Percentiles rank a stretch among this genome's conserved stretches.
These are phyloP conservation scores for Tor tambroides DNA, from an alignment of 2,113 vertebrate genomes.

Conservation along the genomic window DNA sequence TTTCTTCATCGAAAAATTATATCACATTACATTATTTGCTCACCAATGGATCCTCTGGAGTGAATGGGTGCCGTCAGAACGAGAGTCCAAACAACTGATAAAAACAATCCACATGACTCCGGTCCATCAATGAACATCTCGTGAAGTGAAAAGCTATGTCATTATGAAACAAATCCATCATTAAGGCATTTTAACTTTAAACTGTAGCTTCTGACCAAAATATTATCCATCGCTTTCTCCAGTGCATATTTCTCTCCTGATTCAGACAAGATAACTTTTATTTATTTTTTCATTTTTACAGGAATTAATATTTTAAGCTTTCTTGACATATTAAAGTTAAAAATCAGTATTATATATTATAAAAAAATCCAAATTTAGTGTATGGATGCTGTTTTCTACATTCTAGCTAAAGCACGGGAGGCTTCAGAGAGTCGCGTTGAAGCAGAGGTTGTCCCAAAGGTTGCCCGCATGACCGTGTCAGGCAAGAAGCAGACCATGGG, in stretches of 20 bases:
- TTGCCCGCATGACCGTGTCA: conserved; percentile 96
- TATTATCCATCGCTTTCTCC: neutral
- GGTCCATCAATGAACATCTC: too few relatives aligned
- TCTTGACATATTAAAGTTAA: neutral
- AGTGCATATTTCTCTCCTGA: neutral
- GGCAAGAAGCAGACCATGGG: conserved; percentile 98
- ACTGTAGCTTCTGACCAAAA: too few relatives aligned
- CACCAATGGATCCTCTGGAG: too few relatives aligned
- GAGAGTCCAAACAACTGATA: too few relatives aligned
- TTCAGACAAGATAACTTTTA: neutral
- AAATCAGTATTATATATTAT: neutral
- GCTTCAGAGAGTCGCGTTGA: conserved; percentile 79
- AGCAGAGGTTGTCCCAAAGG: conserved; percentile 91
- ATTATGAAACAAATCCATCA: too few relatives aligned
- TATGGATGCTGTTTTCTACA: conserved; percentile 50
- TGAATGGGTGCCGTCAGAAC: too few relatives aligned
- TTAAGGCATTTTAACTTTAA: too few relatives aligned
- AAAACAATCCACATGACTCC: neutral
- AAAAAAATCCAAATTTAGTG: neutral
- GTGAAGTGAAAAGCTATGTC: too few relatives aligned
- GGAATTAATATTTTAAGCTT: too few relatives aligned
- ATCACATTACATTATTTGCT: too few relatives aligned
- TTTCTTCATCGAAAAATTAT: too few relatives aligned
- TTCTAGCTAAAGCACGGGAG: conserved; percentile 85
- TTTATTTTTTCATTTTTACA: too few relatives aligned